Conservation (phyloP, 2,888 invertebrate species). For the Diplolepis rosae region DNA sequence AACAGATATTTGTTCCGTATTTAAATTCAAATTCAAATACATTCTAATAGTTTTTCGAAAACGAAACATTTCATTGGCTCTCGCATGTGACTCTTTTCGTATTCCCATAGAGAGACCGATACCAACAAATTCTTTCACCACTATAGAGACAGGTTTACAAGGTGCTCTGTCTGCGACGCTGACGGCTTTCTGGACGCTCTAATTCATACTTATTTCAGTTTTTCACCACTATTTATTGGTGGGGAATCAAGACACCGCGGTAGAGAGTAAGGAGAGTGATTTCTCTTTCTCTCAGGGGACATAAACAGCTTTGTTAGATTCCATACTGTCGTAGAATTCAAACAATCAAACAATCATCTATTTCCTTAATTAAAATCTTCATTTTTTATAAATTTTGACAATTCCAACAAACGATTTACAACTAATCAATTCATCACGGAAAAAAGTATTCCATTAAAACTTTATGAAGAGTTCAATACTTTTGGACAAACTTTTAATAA, state of each 20-base stretch:
- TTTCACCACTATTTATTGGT: not conserved
- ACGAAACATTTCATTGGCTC: not conserved
- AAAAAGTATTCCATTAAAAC: too few species aligned
- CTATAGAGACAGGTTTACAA: not conserved
- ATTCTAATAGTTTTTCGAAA: too few species aligned
- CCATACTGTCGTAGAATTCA: not conserved
- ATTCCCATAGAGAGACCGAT: conserved; percentile 7
- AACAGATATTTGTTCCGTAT: too few species aligned
- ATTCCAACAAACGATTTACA: not conserved
- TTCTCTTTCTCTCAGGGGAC: conserved; percentile 12
- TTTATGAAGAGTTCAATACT: too few species aligned
- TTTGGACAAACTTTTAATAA: too few species aligned
- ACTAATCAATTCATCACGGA: too few species aligned
- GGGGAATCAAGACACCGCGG: not conserved
- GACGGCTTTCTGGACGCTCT: not conserved
- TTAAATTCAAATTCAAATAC: too few species aligned
- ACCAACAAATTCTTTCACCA: not conserved
- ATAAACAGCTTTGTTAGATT: not conserved
- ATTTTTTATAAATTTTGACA: not conserved
- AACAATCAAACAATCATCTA: too few species aligned
- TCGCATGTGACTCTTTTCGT: not conserved
- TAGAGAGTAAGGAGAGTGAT: not conserved
- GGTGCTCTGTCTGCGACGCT: not conserved
- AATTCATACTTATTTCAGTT: conserved; percentile 24
- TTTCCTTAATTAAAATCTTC: not conserved